Percentiles rank a stretch among this genome's conserved stretches.
These are phyloP conservation scores for Agonum fuliginosum DNA, from an alignment of 2,888 invertebrate species.

Conservation along the genomic window DNA sequence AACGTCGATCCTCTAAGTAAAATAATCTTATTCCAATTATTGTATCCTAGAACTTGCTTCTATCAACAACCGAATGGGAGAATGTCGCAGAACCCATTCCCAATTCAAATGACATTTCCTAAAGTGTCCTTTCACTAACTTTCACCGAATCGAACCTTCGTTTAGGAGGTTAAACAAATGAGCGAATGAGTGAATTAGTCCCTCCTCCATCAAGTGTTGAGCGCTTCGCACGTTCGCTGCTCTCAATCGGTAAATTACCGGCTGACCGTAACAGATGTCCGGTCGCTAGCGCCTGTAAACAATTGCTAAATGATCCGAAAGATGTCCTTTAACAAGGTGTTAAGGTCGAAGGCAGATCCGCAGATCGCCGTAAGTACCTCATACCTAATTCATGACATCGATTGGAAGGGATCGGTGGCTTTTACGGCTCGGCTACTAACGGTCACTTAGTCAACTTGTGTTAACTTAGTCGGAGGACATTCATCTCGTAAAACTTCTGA, in stretches of 20 bases:
- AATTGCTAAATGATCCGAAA: slow-evolving; percentile 59
- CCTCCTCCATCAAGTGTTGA: slow-evolving; percentile 4
- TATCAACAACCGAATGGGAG: too few species aligned
- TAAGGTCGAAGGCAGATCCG: slow-evolving; percentile 45
- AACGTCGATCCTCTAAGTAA: too few species aligned
- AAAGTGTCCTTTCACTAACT: neutral
- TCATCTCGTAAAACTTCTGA: too few species aligned
- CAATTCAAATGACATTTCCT: neutral
- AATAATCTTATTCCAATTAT: too few species aligned
- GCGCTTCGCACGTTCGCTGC: neutral
- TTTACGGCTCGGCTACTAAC: slow-evolving; percentile 13
- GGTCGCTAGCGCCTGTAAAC: slow-evolving; percentile 44
- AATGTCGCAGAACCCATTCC: neutral
- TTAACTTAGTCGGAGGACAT: slow-evolving; percentile 1
- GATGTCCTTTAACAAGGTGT: slow-evolving; percentile 57
- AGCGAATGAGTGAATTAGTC: neutral
- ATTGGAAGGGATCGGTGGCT: slow-evolving; percentile 54
- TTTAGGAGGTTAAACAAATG: neutral
- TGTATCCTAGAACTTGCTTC: too few species aligned
- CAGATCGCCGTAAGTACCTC: slow-evolving; percentile 42
- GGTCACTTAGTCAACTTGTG: slow-evolving; percentile 49
- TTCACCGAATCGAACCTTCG: neutral
- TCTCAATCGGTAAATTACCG: slow-evolving; percentile 57
- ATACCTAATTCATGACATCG: slow-evolving; percentile 56
- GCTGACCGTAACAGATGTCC: slow-evolving; percentile 52